Base-by-base conservation (phyloP, 1,140 invertebrate genomes). In the Megalonaias nervosa region DNA sequence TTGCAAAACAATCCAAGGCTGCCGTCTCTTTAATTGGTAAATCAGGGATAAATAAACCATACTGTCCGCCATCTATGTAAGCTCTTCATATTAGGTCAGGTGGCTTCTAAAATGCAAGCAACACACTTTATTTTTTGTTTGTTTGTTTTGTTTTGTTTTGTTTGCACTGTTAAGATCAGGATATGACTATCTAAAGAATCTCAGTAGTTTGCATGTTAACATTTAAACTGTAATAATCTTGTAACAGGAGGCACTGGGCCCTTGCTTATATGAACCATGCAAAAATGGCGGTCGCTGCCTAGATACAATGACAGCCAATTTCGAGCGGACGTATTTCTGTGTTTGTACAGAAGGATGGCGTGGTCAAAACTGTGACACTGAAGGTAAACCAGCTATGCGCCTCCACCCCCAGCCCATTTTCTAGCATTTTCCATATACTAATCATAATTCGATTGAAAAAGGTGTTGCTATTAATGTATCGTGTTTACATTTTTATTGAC, bases 191-290 rank as follows among this genome's bases (percentile, higher is more conserved):
- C 31, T 6, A 31, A 16, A 16, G 19, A 23, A 31, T 21, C 17
- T 26, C 12, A 23, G 0, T 11, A 66, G 21, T 21, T 16, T 4
- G 14, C 14, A 21, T 66, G 64, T 23, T 21, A 21, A 21, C 31
- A 6, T 2, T 65, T 31, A 23, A n/a, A 66, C 6, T 19, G 15
- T 12, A 55, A 6, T 26, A 58, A 57, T 67, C 38, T 74, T 65
- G 67, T 67, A 69, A 19, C 67, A 88, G 86, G 80, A 81, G 48
- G 85, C 84, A 2, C 79, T 86, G 13, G 86, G 86, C 4, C 81
- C 81, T 16, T 88, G 86, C 60, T 77, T 71, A 16, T 21, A 57
- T 5, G 74, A 84, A 48, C 84, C 85, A 12, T 88, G 86, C 67
- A 60, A 75, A 55, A 81, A 80, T 67, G 68, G 67, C 17, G 86